Percentiles rank a stretch among this genome's conserved stretches.
Evolutionary conservation across 2,888 invertebrate species (phyloP).

Genomic region (Alloplasta piceator): DNA sequence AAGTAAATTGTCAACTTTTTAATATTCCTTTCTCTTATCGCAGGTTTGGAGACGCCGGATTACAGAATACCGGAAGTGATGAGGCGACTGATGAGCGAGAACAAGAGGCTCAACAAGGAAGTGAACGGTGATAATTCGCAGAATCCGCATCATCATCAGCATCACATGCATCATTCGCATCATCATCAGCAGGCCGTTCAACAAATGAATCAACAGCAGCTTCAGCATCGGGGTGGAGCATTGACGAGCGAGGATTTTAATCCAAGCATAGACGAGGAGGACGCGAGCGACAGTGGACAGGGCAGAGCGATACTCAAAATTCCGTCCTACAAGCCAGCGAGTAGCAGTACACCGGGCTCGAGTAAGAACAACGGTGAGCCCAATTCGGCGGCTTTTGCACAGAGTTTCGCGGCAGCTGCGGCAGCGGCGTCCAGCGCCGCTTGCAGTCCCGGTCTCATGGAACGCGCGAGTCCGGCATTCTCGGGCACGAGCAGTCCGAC

Average conservation of each 20-base stretch:
- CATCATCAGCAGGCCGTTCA: conserved; percentile 72
- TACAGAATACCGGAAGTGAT: conserved; percentile 85
- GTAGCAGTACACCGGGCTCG: conserved; percentile 75
- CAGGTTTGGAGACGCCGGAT: conserved; percentile 81
- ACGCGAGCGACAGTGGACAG: conserved; percentile 82
- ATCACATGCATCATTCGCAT: conserved; percentile 77
- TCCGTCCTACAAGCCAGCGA: conserved; percentile 93
- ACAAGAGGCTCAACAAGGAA: conserved; percentile 83
- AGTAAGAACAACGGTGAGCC: conserved; percentile 80
- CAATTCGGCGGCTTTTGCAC: conserved; percentile 76
- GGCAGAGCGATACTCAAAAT: conserved; percentile 92
- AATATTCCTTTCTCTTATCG: conserved; percentile 11
- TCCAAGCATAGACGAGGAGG: conserved; percentile 80
- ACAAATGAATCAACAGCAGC: conserved; percentile 74
- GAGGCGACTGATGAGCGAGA: conserved; percentile 85
- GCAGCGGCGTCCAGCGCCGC: conserved; percentile 67
- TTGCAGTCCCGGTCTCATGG: conserved; percentile 84
- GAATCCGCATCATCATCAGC: conserved; percentile 74
- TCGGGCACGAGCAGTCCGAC: conserved; percentile 85
- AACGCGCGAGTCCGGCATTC: conserved; percentile 84
- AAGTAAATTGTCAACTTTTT: neutral
- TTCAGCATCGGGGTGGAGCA: conserved; percentile 75
- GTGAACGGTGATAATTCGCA: conserved; percentile 80
- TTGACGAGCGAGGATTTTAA: conserved; percentile 84
- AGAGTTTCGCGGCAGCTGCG: conserved; percentile 74